Conservation (phyloP, 2,797 vertebrate genomes). For the Malurus splendens region DNA sequence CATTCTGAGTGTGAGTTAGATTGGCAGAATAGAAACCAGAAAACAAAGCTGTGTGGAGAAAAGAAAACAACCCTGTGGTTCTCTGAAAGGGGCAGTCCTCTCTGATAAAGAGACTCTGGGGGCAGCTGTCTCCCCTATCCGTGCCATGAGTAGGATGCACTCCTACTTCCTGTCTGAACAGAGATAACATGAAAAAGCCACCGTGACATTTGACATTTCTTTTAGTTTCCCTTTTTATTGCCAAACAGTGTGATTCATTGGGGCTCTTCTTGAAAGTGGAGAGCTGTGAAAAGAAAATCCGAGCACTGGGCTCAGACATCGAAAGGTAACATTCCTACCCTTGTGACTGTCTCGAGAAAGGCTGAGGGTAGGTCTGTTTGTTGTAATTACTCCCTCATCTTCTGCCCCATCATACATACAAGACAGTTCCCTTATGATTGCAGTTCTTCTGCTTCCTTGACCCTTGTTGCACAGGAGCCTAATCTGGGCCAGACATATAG, state of each 20-base stretch:
- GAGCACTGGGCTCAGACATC: neutral
- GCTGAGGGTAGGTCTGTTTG: neutral
- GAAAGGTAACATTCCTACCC: neutral
- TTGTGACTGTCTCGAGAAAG: neutral
- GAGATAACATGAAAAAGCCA: conserved; percentile 37
- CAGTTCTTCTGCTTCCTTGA: neutral
- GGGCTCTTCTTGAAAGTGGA: conserved; percentile 38
- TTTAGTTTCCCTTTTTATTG: conserved; percentile 52
- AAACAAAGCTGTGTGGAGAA: neutral
- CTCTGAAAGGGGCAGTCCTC: conserved; percentile 35
- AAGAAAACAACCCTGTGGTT: conserved; percentile 30
- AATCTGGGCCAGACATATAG: neutral
- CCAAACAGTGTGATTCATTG: conserved; percentile 54
- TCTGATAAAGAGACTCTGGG: conserved; percentile 30
- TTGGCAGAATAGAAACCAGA: neutral
- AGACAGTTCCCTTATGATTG: neutral
- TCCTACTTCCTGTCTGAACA: conserved; percentile 56
- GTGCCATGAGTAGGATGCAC: conserved; percentile 36
- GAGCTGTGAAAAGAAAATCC: conserved; percentile 30
- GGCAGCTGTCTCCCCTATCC: conserved; percentile 32
- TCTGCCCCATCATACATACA: neutral
- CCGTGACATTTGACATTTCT: conserved; percentile 45
- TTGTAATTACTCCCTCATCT: neutral
- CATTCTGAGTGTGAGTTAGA: neutral
- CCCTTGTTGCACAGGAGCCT: neutral